Base-by-base conservation (phyloP, 2,888 invertebrate species). In the Biston stratarius region DNA sequence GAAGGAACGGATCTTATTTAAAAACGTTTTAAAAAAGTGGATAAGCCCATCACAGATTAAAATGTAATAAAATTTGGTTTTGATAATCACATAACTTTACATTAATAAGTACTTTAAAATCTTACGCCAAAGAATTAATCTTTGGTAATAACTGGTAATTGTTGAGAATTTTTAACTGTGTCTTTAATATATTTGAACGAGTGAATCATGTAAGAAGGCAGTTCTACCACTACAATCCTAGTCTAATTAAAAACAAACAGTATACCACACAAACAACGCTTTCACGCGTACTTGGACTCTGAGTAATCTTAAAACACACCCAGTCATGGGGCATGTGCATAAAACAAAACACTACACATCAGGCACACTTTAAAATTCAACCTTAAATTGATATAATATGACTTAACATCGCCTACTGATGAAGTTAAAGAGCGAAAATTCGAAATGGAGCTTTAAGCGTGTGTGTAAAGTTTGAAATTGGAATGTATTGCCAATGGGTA, bases 261-360 rank as follows among this genome's bases (percentile, higher is more conserved):
- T 79, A 78, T 73, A 77, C 79, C 79, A 74, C 73, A 77, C 76
- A 84, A 85, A 83, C 81, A 83, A 74, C 77, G 77, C 82, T 86
- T 86, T 85, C 83, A 86, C 83, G 85, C 84, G 79, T 83, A 88
- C 85, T 89, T 87, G 72, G 76, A 72, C 75, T 77, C 76, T 84
- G 77, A 86, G 83, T 85, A 85, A 88, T 86, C 85, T 86, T 85
- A 87, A 87, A 85, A 87, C 84, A 84, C 84, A 81, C 82, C 85
- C 83, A 84, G 86, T 89, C 86, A 88, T 80, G 78, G 79, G 82
- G 83, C 88, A 89, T 90, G 86, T 88, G 90, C 83, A 83, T 81
- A 79, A 83, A 81, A 66, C 61, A 51, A 66, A 60, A 53, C 51
- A 57, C 44, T 38, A 45, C 15, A 53, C 55, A 33, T 12, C 42